Conservation (phyloP, 2,113 vertebrate species). For the Triplophysa siluroides region DNA sequence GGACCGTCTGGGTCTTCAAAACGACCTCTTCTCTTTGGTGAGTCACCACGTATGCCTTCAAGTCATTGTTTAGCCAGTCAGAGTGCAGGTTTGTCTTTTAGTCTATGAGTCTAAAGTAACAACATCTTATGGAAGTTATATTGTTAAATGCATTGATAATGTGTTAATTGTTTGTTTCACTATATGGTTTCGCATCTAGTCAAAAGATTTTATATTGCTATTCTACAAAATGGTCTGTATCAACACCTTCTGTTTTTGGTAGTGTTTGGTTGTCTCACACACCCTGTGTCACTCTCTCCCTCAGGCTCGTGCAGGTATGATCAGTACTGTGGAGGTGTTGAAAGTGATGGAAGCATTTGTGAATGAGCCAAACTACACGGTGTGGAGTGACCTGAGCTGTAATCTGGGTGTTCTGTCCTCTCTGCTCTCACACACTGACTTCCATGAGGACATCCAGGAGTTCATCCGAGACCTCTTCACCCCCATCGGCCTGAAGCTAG, state of each 20-base stretch:
- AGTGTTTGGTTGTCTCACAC: background rate
- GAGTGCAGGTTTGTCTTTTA: background rate
- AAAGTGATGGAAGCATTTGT: slow-evolving; percentile 99
- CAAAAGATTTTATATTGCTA: too few relatives aligned
- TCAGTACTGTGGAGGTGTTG: slow-evolving; percentile 96
- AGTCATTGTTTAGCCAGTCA: slow-evolving; percentile 14
- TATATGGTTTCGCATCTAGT: too few relatives aligned
- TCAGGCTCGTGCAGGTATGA: slow-evolving; percentile 96
- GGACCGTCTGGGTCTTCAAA: slow-evolving; percentile 94
- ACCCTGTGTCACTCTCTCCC: background rate
- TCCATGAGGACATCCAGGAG: slow-evolving; percentile 93
- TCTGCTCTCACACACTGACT: slow-evolving; percentile 95
- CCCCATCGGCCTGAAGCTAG: slow-evolving; percentile 90
- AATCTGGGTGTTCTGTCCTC: slow-evolving; percentile 94
- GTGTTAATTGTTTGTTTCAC: background rate
- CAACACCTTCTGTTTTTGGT: background rate
- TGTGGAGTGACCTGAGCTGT: slow-evolving; percentile 98
- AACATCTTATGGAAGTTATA: background rate
- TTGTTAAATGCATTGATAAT: background rate
- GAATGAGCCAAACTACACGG: slow-evolving; percentile 98
- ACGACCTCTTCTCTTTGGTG: slow-evolving; percentile 97
- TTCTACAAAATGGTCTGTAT: background rate
- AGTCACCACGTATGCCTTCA: slow-evolving; percentile 53
- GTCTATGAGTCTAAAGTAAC: slow-evolving; percentile 8
- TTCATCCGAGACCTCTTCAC: slow-evolving; percentile 95